Evolutionary conservation across 2,888 invertebrate genomes (phyloP).

Genomic region (Stictocephala bisonia): DNA sequence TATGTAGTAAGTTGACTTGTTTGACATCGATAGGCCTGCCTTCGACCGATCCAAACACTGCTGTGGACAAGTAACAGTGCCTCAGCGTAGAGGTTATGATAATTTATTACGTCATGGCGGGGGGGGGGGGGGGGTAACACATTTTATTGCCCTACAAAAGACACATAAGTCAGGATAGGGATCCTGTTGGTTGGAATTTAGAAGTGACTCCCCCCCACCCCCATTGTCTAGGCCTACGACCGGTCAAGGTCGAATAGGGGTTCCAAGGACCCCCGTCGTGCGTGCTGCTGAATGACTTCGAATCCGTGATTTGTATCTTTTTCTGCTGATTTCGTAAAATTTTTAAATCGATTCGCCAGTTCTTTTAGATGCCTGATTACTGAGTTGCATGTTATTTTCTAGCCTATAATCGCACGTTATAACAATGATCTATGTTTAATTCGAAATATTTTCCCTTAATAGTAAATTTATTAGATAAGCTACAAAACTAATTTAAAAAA

Average conservation of each 20-base stretch:
- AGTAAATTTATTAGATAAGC: too few species aligned
- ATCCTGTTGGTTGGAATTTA: constrained; percentile 27
- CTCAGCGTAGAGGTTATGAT: neutral
- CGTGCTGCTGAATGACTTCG: constrained; percentile 5
- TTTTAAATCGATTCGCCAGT: neutral
- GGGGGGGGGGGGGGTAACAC: neutral
- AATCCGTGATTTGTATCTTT: constrained; percentile 20
- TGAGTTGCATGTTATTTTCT: too few species aligned
- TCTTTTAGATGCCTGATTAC: too few species aligned
- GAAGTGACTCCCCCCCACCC: neutral
- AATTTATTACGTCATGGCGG: neutral
- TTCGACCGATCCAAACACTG: too few species aligned
- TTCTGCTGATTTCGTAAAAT: constrained; percentile 17
- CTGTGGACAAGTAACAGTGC: too few species aligned
- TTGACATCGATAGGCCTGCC: too few species aligned
- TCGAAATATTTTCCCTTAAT: too few species aligned
- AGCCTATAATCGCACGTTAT: too few species aligned
- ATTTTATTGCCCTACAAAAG: constrained; percentile 35
- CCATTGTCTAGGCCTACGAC: constrained; percentile 26
- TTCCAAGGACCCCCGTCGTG: neutral
- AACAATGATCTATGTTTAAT: too few species aligned
- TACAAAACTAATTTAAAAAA: too few species aligned
- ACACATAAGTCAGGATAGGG: constrained; percentile 30
- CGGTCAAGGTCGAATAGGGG: constrained; percentile 13
- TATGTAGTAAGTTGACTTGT: too few species aligned